phyloP scores from a whole-genome alignment of 1,140 invertebrate genomes.

The Drosophila punjabiensis region DNA sequence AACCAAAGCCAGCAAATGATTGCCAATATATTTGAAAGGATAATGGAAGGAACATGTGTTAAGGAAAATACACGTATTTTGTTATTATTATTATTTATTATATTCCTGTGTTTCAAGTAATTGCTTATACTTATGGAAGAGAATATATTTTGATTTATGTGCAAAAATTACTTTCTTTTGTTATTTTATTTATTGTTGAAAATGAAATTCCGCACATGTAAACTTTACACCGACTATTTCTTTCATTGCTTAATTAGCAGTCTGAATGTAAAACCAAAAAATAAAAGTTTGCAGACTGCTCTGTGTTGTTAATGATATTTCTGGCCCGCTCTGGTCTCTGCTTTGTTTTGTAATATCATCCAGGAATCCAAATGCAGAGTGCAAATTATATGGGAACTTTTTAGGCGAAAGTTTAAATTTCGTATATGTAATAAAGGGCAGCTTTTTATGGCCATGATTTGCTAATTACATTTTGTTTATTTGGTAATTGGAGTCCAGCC shows the following conservation, averaged over 20 bases:
- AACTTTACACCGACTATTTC: background rate
- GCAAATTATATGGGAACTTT: slow-evolving; percentile 27
- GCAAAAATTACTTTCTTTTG: background rate
- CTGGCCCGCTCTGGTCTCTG: background rate
- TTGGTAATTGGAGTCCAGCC: slow-evolving; percentile 36
- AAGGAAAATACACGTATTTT: background rate
- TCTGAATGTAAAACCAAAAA: background rate
- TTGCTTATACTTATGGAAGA: background rate
- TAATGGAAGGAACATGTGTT: background rate
- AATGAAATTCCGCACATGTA: rapidly evolving
- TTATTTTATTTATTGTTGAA: background rate
- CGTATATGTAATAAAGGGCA: slow-evolving; percentile 8
- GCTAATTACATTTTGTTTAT: slow-evolving; percentile 37
- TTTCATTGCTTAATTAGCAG: slow-evolving; percentile 1
- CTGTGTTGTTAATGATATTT: slow-evolving; percentile 6
- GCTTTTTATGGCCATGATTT: slow-evolving; percentile 38
- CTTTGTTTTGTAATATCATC: slow-evolving; percentile 16
- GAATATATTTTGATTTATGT: background rate
- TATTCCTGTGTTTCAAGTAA: background rate
- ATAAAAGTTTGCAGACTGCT: background rate
- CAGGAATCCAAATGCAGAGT: slow-evolving; percentile 7
- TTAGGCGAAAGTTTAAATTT: slow-evolving; percentile 15
- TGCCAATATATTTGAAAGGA: background rate
- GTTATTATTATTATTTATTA: background rate
- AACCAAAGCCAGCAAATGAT: slow-evolving; percentile 8